A percentile compares a stretch with the other conserved stretches of the same genome.
phyloP scores from a whole-genome alignment of 2,113 vertebrate species.

The Podarcis cretensis region DNA sequence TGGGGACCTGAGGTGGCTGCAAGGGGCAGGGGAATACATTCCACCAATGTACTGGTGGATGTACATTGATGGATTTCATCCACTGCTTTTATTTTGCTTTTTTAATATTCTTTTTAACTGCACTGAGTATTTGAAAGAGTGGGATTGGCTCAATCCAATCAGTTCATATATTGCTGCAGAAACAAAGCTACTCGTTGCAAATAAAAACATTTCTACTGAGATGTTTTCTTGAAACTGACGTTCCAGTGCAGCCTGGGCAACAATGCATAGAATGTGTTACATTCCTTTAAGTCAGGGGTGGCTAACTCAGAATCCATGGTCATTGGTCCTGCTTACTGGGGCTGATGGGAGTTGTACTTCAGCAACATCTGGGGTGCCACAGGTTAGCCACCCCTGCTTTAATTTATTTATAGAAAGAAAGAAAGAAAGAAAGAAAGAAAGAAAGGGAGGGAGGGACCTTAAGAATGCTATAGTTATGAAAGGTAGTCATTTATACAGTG shows the following conservation, averaged over 20 bases:
- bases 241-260: background rate
- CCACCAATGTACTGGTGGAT: too few species aligned
- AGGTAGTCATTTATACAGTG: background rate
- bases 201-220: slow-evolving; percentile 31
- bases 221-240: slow-evolving; percentile 42
- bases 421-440: too few species aligned
- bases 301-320: too few species aligned
- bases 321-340: too few species aligned
- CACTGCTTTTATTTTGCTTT: too few species aligned
- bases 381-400: too few species aligned
- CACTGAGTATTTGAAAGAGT: background rate
- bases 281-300: background rate
- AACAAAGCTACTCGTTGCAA: slow-evolving; percentile 35
- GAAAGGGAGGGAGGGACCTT: background rate
- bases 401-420: too few species aligned
- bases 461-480: background rate
- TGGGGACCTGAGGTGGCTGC: too few species aligned
- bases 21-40: too few species aligned
- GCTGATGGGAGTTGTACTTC: too few species aligned
- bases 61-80: too few species aligned
- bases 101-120: background rate
- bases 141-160: background rate
- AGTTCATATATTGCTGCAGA: background rate
- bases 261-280: background rate
- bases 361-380: too few species aligned